A percentile compares a stretch with the other conserved stretches of the same genome.
Conservation (phyloP, 2,113 vertebrate genomes). For the Cepphus grylle region DNA sequence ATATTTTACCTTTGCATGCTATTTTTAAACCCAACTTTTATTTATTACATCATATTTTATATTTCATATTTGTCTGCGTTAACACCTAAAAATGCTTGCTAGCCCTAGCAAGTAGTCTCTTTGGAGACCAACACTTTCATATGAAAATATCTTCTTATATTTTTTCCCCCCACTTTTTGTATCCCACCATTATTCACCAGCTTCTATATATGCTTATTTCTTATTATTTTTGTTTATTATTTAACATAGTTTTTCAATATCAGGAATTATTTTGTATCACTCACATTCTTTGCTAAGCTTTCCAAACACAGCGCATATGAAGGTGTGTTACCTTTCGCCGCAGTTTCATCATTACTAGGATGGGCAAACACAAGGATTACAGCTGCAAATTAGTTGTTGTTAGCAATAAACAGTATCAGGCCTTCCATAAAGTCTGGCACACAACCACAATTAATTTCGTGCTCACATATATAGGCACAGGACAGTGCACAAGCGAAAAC, state of each 20-base stretch:
- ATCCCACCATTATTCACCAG: not conserved
- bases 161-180: not conserved
- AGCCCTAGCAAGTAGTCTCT: not conserved
- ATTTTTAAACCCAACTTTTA: not conserved
- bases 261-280: not conserved
- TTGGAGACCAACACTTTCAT: not conserved
- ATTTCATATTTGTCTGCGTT: not conserved
- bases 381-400: not conserved
- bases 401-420: not conserved
- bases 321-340: not conserved
- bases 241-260: not conserved
- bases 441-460: not conserved
- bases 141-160: not conserved
- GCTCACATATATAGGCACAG: not conserved
- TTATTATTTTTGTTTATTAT: not conserved
- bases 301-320: not conserved
- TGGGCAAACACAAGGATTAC: not conserved
- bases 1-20: not conserved
- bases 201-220: not conserved
- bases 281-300: not conserved
- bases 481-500: not conserved
- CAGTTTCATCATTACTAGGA: not conserved
- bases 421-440: not conserved
- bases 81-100: not conserved
- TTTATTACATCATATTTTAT: not conserved